phyloP scores from a whole-genome alignment of 2,888 invertebrate species.

The Mesoligia furuncula region DNA sequence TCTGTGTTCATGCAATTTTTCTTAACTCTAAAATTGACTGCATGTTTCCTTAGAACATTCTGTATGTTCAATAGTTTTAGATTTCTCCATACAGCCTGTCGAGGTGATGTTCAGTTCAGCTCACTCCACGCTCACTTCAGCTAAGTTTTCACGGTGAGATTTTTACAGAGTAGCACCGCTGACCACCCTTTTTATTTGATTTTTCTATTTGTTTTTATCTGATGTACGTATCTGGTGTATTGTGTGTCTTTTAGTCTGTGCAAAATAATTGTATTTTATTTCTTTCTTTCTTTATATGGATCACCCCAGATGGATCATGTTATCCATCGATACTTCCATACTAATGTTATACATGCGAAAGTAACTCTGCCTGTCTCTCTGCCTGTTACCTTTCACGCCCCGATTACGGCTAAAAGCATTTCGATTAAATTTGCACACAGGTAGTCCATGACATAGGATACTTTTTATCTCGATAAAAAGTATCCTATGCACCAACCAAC shows the following conservation, averaged over 20 bases:
- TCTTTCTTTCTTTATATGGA: background rate
- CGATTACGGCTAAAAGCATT: background rate
- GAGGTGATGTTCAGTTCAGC: too few relatives aligned
- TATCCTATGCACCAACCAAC: background rate
- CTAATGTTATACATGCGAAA: background rate
- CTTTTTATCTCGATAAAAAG: background rate
- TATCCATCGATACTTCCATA: background rate
- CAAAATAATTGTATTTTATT: too few relatives aligned
- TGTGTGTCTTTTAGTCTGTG: too few relatives aligned
- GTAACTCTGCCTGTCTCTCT: background rate
- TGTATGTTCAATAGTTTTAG: too few relatives aligned
- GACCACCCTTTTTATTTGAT: too few relatives aligned
- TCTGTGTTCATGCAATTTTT: background rate
- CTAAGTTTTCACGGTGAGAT: too few relatives aligned
- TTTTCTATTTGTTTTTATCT: too few relatives aligned
- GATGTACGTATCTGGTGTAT: too few relatives aligned
- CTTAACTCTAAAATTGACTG: background rate
- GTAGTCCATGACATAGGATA: background rate
- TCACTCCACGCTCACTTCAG: too few relatives aligned
- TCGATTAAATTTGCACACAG: background rate
- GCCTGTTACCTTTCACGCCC: background rate
- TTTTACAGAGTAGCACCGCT: too few relatives aligned
- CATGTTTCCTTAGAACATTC: background rate
- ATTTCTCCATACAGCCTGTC: background rate
- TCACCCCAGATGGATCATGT: background rate